phyloP scores from a whole-genome alignment of 2,888 invertebrate genomes.

The Drosophila mayaguana region DNA sequence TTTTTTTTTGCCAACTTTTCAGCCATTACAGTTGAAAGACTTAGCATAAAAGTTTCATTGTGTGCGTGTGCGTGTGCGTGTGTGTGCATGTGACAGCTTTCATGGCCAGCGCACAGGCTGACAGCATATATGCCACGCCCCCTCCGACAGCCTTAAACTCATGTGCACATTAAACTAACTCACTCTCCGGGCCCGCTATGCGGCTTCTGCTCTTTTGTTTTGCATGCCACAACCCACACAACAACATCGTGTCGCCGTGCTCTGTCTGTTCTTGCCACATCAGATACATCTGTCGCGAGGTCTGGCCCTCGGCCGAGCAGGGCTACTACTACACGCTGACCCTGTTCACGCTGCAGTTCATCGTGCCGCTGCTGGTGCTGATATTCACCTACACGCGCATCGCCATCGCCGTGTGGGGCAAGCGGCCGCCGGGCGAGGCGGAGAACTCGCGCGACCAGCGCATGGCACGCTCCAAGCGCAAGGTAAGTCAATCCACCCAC shows the following conservation, averaged over 20 bases:
- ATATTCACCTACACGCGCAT: slow-evolving; percentile 94
- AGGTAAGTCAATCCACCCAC: slow-evolving; percentile 87
- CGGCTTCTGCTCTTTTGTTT: slow-evolving; percentile 38
- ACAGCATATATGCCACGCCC: slow-evolving; percentile 26
- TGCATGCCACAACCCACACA: slow-evolving; percentile 37
- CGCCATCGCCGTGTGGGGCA: slow-evolving; percentile 94
- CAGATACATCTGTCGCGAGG: slow-evolving; percentile 90
- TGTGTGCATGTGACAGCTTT: slow-evolving; percentile 42
- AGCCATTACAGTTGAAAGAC: slow-evolving; percentile 5
- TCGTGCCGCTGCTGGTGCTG: slow-evolving; percentile 92
- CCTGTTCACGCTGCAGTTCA: slow-evolving; percentile 92
- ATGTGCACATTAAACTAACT: slow-evolving; percentile 25
- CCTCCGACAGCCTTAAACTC: neutral
- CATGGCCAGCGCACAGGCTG: slow-evolving; percentile 15
- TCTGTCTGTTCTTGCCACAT: slow-evolving; percentile 20
- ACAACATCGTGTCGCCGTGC: slow-evolving; percentile 2
- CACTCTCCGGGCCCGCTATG: slow-evolving; percentile 14
- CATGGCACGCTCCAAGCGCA: slow-evolving; percentile 93
- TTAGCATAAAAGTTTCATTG: slow-evolving; percentile 31
- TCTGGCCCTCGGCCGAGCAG: slow-evolving; percentile 88
- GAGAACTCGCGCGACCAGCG: slow-evolving; percentile 92
- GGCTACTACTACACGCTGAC: slow-evolving; percentile 91
- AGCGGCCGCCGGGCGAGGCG: slow-evolving; percentile 94
- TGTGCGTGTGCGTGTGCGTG: slow-evolving; percentile 13
- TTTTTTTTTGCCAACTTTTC: neutral